phyloP scores from a whole-genome alignment of 2,113 vertebrate genomes.

The Herpailurus yagouaroundi region DNA sequence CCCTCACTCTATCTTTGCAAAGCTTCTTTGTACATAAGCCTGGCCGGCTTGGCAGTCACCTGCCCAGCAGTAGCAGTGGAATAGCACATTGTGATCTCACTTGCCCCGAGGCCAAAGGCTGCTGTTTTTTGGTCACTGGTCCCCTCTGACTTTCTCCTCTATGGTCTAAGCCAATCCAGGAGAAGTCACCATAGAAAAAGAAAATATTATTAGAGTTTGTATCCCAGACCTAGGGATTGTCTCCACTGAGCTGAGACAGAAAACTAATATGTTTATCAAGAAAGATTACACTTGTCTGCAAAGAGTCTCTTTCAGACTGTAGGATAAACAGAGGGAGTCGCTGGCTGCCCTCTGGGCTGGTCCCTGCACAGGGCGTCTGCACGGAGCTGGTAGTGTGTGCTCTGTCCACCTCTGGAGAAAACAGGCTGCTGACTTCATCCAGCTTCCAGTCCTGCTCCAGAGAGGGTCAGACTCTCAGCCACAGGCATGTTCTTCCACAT shows the following conservation, averaged over 20 bases:
- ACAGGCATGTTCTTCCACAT: neutral
- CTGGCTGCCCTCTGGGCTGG: neutral
- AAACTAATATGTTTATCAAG: constrained; percentile 70
- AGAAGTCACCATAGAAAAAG: constrained; percentile 64
- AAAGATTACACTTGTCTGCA: constrained; percentile 30
- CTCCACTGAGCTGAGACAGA: constrained; percentile 61
- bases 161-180: neutral
- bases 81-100: neutral
- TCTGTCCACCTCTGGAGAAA: neutral
- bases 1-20: neutral
- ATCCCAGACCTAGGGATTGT: constrained; percentile 33
- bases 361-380: neutral
- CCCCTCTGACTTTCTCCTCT: neutral
- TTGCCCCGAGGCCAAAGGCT: neutral
- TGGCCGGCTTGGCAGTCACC: neutral
- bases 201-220: constrained; percentile 68
- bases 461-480: neutral
- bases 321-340: constrained; percentile 39
- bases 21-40: neutral
- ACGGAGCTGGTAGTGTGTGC: neutral
- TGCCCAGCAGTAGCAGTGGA: neutral
- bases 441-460: neutral
- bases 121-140: neutral
- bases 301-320: neutral
- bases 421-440: neutral